These are phyloP conservation scores for Murina feae DNA, from an alignment of 2,113 vertebrate genomes.

Conservation along the genomic window DNA sequence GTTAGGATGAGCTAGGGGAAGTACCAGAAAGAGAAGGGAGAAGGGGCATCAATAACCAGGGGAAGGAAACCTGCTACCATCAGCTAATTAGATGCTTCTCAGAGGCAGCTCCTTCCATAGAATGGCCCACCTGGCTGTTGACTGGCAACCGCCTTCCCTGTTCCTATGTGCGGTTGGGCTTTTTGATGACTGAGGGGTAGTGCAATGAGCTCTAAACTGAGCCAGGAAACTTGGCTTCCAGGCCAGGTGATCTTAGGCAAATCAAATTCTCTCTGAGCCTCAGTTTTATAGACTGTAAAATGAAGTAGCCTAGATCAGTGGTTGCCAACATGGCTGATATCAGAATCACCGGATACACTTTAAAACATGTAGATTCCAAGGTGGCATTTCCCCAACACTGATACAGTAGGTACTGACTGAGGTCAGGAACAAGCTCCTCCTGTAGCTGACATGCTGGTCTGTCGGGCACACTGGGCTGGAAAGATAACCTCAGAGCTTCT, in stretches of 20 bases:
- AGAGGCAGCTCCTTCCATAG: conserved; percentile 2
- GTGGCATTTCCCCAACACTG: background rate
- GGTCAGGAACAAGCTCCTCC: background rate
- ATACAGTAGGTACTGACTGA: background rate
- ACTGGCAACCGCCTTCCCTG: background rate
- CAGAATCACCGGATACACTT: background rate
- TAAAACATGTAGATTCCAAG: background rate
- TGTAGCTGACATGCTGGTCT: background rate
- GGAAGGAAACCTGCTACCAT: background rate
- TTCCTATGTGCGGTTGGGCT: background rate
- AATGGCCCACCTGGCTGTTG: background rate
- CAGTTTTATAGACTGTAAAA: background rate
- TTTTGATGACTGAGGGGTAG: background rate
- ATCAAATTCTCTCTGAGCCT: background rate
- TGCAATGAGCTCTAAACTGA: background rate
- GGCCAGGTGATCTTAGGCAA: background rate
- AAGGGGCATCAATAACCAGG: conserved; percentile 27
- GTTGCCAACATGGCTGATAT: background rate
- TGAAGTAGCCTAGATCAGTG: background rate
- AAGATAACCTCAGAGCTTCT: background rate
- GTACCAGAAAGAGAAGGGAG: conserved; percentile 27
- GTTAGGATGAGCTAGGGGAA: conserved; percentile 25
- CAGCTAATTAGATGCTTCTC: conserved; percentile 43
- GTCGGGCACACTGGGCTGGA: background rate
- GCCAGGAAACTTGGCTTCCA: background rate